phyloP scores from a whole-genome alignment of 2,113 vertebrate genomes.

The Siniperca chuatsi region DNA sequence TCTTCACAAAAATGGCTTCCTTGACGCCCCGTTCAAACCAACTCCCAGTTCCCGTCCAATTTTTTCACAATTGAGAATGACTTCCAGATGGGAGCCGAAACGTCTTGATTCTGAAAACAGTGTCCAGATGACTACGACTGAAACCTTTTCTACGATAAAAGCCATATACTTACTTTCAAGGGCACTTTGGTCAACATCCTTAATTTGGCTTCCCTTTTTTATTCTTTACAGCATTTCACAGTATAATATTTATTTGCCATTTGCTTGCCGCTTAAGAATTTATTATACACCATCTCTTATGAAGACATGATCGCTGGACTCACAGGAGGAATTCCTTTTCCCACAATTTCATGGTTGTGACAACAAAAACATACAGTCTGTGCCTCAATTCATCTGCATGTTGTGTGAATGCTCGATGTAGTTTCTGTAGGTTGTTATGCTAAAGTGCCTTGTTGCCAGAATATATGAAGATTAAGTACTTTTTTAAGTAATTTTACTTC shows the following conservation, averaged over 20 bases:
- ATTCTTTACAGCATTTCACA: constrained; percentile 15
- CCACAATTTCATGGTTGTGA: not conserved
- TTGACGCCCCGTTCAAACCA: no score
- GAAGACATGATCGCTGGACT: constrained; percentile 10
- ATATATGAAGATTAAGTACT: not conserved
- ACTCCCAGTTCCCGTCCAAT: no score
- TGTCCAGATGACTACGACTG: no score
- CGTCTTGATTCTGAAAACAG: no score
- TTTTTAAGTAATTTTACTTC: not conserved
- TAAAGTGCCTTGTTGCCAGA: not conserved
- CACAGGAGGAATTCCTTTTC: not conserved
- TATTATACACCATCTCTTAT: constrained; percentile 1
- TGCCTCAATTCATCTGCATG: not conserved
- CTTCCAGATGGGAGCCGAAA: no score
- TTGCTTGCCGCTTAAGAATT: constrained; percentile 20
- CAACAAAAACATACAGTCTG: not conserved
- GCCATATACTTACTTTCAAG: not conserved
- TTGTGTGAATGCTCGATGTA: not conserved
- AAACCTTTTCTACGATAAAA: no score
- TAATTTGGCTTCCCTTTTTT: not conserved
- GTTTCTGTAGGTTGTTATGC: not conserved
- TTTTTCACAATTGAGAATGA: no score
- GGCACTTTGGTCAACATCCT: constrained; percentile 27
- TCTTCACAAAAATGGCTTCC: no score
- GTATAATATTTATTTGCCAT: constrained; percentile 46